A percentile compares a stretch with the other conserved stretches of the same genome.
Evolutionary conservation across 2,888 invertebrate species (phyloP).

Genomic region (Drosophila kambysellisi): DNA sequence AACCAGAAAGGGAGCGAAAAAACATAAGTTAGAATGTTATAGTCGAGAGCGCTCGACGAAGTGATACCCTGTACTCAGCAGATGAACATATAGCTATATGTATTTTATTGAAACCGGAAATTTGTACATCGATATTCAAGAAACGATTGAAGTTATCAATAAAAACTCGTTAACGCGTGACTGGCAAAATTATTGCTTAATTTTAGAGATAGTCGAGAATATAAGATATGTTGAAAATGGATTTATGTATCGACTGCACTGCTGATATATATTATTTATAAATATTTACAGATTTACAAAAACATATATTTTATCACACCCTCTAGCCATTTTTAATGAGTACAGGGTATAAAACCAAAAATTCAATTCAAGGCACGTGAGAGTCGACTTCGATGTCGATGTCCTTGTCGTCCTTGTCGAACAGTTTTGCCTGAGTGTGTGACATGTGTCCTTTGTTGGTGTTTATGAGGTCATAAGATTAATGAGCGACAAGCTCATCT

Average conservation of each 20-base stretch:
- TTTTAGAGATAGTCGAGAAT: neutral
- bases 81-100: no score
- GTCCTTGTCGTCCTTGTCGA: constrained; percentile 46
- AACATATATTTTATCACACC: neutral
- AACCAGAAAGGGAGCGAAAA: constrained; percentile 16
- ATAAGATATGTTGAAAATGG: neutral
- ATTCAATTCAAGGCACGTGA: constrained; percentile 73
- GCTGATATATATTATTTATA: neutral
- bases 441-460: constrained; percentile 60
- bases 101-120: neutral
- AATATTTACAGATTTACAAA: neutral
- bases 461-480: constrained; percentile 75
- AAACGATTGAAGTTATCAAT: neutral
- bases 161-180: neutral
- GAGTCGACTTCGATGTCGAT: constrained; percentile 9
- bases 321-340: no score
- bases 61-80: neutral
- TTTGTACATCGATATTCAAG: neutral
- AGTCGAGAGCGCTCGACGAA: no score
- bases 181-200: neutral
- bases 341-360: constrained; percentile 18
- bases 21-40: neutral
- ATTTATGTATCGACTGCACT: no score
- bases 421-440: constrained; percentile 19
- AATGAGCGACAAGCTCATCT: constrained; percentile 75